Evolutionary conservation across 2,888 invertebrate genomes (phyloP), one percentile per base, ranked within the genome.

Genomic region (Bombylius major): DNA sequence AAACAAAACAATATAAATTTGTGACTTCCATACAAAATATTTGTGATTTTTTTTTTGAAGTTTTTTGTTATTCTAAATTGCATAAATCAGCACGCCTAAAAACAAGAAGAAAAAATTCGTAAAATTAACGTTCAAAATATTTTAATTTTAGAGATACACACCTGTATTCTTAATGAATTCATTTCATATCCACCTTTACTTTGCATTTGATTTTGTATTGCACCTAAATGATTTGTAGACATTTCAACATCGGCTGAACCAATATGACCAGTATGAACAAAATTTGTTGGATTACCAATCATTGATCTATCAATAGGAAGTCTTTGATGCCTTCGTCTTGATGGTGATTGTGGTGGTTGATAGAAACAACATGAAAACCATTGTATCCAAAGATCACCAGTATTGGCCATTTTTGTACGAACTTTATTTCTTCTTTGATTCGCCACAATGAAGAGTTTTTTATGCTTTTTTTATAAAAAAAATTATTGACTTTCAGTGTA

Each of bases 271-370:
- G 95, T 95, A 75, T 97, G 97, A 69, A 89, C 87, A 73, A 97
- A 97, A 78, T 97, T 92, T 64, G 91, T 95, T 13, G 97, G 97
- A 63, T 85, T 84, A 44, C 96, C 90, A 69, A 97, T 97, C 95
- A 95, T 96, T 59, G 91, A 90, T 61, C 94, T 83, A 77, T 89
- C 88, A 78, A 89, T 88, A 75, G 86, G 82, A 75, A 86, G 81
- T 68, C 87, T 80, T 62, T 80, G 80, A 69, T 85, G 83, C 61
- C 80, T 79, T 64, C 85, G 78, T 69, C 85, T 79, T 64, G 82
- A 80, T 64, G 82, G 87, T 65, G 84, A 86, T 56, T 87, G 85
- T 6, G 39, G 39, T 63, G 86, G 87, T 69, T 90, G 89, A 64
- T 84, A 81, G 69, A 89, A 84, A 76, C 92, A 92, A 76, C 92